Evolutionary conservation across 2,113 vertebrate genomes (phyloP), one percentile per base, ranked within the genome.

Genomic region (Anas platyrhynchos): DNA sequence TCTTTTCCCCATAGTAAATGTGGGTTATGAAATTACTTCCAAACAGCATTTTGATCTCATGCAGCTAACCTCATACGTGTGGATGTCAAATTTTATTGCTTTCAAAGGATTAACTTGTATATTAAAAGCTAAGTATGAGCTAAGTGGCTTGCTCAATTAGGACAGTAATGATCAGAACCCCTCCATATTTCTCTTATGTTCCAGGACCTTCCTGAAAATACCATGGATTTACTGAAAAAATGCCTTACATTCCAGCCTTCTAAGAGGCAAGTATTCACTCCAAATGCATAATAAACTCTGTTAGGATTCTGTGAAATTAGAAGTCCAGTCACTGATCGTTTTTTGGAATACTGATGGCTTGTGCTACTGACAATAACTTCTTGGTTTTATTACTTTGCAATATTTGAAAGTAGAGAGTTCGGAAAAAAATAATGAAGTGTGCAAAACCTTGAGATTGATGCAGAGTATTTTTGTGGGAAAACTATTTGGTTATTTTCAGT

Each of bases 231-330:
- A 71, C 98, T 99, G 97, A 98, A 98, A 96, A 99, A 99, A 97
- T 99, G 99, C 94, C 98, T 99, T 91, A 99, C 98, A 2, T 99
- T 99, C 97, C 98, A 98, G 5, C 99, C 99, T 93, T 99, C 99
- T 27, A 99, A 98, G 97, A 99, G 99, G 99, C 98, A 98, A 96
- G 93, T 94, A 41, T 44, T 84, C 13, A 32, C 17, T 78, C 34
- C 44, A 63, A 78, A 48, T 3, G 1, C 36, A 25, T 69, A 21
- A 10, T 63, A n/a, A 69, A 36, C 16, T 17, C 34, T 34, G 6
- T 23, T 63, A n/a, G n/a, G 16, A 54, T 75, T 9, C n/a, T 59
- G 7, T 55, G 58, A 68, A 86, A 52, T 75, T 13, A 48, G 16
- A 85, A 44, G 13, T 46, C 9, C n/a, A 74, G 4, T 62, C 78